Conservation (phyloP, 1,140 invertebrate genomes). For the Bombus fervidus region DNA sequence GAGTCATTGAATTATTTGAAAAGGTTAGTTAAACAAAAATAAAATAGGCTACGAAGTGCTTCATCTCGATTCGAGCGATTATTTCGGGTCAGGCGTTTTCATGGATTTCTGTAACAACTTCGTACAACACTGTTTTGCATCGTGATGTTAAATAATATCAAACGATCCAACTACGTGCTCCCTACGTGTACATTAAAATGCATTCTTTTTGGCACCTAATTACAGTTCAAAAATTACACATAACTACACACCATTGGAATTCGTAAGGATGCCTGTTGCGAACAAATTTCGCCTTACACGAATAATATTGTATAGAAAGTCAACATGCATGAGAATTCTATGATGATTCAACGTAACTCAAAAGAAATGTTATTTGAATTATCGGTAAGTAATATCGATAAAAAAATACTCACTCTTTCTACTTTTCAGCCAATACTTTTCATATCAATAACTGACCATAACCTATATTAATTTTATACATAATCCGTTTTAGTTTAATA, state of each 20-base stretch:
- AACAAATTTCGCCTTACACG: not conserved
- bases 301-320: slow-evolving; percentile 24
- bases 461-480: not conserved
- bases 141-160: not conserved
- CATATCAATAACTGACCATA: not conserved
- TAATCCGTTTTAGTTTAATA: not conserved
- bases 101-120: not conserved
- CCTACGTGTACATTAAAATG: slow-evolving; percentile 6
- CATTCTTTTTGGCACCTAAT: not conserved
- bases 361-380: not conserved
- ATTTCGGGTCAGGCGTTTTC: not conserved
- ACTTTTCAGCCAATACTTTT: not conserved
- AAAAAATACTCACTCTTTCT: not conserved
- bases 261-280: not conserved
- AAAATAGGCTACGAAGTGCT: not conserved
- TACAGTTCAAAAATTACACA: not conserved
- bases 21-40: not conserved
- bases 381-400: not conserved
- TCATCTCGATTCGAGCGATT: not conserved
- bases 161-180: not conserved
- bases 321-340: slow-evolving; percentile 22
- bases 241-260: slow-evolving; percentile 12
- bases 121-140: not conserved
- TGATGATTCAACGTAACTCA: not conserved
- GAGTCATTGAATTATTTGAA: not conserved